Percentiles rank a stretch among this genome's conserved stretches.
Conservation (phyloP, 1,140 invertebrate genomes). For the Araneus ventricosus region DNA sequence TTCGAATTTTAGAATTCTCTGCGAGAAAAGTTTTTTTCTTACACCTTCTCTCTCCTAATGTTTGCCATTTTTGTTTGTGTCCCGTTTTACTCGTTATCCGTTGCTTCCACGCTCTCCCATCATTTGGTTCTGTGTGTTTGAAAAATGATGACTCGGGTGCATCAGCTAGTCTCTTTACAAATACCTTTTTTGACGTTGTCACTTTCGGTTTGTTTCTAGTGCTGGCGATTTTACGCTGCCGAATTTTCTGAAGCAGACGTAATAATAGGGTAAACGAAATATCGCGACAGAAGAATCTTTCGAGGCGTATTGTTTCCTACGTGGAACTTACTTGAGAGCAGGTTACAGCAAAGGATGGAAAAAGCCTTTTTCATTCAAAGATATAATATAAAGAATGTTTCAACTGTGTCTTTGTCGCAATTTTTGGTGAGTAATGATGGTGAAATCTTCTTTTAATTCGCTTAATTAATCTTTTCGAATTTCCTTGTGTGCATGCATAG, state of each 20-base stretch:
- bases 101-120: neutral
- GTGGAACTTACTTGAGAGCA: too few species aligned
- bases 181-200: neutral
- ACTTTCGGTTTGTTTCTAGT: neutral
- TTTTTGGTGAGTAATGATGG: too few species aligned
- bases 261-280: neutral
- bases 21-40: neutral
- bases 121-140: neutral
- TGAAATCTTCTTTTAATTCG: too few species aligned
- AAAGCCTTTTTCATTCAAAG: too few species aligned
- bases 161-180: neutral
- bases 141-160: neutral
- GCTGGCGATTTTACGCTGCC: neutral
- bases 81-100: neutral
- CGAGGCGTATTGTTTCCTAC: neutral
- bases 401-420: too few species aligned
- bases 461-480: too few species aligned
- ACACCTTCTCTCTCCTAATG: neutral
- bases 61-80: neutral
- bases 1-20: constrained; percentile 1
- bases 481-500: too few species aligned
- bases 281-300: neutral
- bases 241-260: neutral
- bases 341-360: too few species aligned
- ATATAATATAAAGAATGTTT: too few species aligned